phyloP scores from a whole-genome alignment of 2,797 vertebrate genomes.

The Lepilemur septentrionalis region DNA sequence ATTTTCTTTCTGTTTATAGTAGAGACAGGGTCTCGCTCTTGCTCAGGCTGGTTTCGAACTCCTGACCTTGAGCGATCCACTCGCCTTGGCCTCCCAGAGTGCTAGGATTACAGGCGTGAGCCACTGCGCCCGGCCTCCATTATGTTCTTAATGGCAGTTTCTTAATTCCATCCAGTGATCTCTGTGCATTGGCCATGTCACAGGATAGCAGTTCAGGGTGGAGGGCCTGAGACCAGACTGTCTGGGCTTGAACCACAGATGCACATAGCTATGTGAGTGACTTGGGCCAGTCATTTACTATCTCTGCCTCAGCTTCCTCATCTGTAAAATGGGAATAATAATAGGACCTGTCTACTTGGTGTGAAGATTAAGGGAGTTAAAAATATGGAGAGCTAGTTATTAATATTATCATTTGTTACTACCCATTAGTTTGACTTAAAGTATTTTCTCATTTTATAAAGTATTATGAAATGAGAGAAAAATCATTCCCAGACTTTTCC shows the following conservation, averaged over 20 bases:
- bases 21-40: too few species aligned
- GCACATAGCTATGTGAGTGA: background rate
- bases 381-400: background rate
- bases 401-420: background rate
- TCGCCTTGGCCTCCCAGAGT: too few species aligned
- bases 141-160: background rate
- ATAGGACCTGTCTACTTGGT: too few species aligned
- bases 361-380: background rate
- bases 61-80: too few species aligned
- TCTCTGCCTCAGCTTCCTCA: background rate
- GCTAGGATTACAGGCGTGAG: too few species aligned
- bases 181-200: background rate
- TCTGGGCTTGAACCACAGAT: background rate
- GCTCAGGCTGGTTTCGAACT: too few species aligned
- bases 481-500: background rate
- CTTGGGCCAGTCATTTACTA: background rate
- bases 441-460: conserved; percentile 2
- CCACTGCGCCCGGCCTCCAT: background rate
- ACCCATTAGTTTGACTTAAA: background rate
- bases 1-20: too few species aligned
- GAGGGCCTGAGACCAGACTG: background rate
- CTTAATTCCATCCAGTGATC: background rate
- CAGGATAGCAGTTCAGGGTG: background rate
- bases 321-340: background rate
- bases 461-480: background rate